Percentiles rank a stretch among this genome's conserved stretches.
Evolutionary conservation across 2,113 vertebrate genomes (phyloP).

Genomic region (Limanda limanda): DNA sequence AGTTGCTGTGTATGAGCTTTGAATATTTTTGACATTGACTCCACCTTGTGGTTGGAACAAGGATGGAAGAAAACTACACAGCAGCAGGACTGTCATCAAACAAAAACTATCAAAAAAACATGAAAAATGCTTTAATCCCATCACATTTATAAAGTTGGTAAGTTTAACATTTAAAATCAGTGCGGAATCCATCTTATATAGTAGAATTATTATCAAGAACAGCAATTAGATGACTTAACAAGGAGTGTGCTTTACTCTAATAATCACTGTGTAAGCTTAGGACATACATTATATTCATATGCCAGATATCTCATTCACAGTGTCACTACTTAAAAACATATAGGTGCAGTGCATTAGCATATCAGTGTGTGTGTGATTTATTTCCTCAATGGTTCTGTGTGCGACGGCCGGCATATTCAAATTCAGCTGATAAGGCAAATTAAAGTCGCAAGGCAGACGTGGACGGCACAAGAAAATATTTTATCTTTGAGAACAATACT

Average conservation of each 20-base stretch:
- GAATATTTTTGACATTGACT: neutral
- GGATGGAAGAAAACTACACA: neutral
- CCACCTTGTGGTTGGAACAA: neutral
- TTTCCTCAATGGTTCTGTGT: neutral
- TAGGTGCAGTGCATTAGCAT: constrained; percentile 11
- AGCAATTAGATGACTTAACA: constrained; percentile 8
- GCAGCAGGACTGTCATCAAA: neutral
- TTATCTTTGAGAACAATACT: constrained; percentile 29
- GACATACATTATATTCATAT: neutral
- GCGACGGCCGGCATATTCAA: constrained; percentile 7
- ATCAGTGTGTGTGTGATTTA: neutral
- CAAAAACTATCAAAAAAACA: neutral
- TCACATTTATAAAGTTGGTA: neutral
- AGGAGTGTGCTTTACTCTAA: constrained; percentile 45
- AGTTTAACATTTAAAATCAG: neutral
- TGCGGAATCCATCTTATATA: neutral
- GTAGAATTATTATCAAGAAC: constrained; percentile 7
- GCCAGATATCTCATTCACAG: constrained; percentile 2
- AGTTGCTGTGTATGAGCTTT: neutral
- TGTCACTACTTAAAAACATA: neutral
- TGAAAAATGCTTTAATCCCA: neutral
- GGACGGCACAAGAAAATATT: constrained; percentile 28
- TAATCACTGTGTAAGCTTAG: neutral
- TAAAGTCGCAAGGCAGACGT: constrained; percentile 50
- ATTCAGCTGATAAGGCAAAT: constrained; percentile 58